Conservation (phyloP, 2,888 invertebrate genomes). For the Cyclophora punctaria region DNA sequence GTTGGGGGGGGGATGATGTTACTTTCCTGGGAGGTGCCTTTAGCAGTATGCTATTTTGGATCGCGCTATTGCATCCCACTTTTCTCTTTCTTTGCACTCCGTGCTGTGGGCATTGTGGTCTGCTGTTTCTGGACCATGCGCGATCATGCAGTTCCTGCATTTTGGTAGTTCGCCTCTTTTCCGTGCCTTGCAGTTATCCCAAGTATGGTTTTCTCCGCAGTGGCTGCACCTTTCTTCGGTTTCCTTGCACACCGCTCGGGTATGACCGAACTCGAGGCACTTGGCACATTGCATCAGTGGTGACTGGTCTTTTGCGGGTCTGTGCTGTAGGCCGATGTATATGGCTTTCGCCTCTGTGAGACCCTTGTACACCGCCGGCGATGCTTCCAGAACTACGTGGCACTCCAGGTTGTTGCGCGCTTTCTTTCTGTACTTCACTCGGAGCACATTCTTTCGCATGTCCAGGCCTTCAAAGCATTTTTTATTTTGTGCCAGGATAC, state of each 20-base stretch:
- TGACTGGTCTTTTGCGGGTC: constrained; percentile 9
- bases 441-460: background rate
- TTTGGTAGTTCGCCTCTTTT: background rate
- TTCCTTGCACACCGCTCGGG: constrained; percentile 5
- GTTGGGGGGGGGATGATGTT: too few species aligned
- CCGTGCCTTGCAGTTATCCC: background rate
- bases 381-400: background rate
- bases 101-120: constrained; percentile 5
- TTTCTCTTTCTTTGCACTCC: background rate
- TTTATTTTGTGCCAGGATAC: constrained; percentile 1
- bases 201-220: constrained; percentile 5
- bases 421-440: constrained; percentile 1
- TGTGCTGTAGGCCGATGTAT: background rate
- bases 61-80: constrained; percentile 4
- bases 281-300: constrained; percentile 11
- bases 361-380: background rate
- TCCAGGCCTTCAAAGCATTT: background rate
- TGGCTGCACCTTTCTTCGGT: constrained; percentile 6
- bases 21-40: too few species aligned
- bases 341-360: background rate
- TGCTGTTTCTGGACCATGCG: background rate
- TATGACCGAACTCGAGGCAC: constrained; percentile 12
- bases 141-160: constrained; percentile 2
- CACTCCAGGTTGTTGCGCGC: background rate
- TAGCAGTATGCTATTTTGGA: background rate